Evolutionary conservation across 2,888 invertebrate species (phyloP), one percentile per base, ranked within the genome.

Genomic region (Synanthedon tipuliformis): DNA sequence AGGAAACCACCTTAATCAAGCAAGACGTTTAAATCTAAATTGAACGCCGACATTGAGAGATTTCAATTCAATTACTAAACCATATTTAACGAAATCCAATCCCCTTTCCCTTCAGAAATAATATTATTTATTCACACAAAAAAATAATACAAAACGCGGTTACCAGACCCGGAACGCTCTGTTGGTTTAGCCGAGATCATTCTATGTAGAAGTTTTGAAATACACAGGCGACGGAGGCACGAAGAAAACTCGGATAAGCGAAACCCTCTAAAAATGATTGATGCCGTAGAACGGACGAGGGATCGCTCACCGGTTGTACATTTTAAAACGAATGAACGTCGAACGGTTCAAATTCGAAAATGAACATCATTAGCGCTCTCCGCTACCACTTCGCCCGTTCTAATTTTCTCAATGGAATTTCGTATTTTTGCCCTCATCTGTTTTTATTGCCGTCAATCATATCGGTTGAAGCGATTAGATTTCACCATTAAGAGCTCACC

Each of bases 221-320:
- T 73, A 70, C 76, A 78, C 75, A 34, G 34, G 10, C 34, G 45
- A 45, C 45, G 45, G 45, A 45, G 45, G 45, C 45, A 45, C 13
- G 45, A 45, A 81, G 82, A 79, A 84, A 86, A 85, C 82, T 83
- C 78, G 84, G 85, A 84, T 84, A 84, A 84, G 78, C 80, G 87
- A 88, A 88, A 80, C 88, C 87, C 87, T 85, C 88, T 81, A 86
- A 86, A 84, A 84, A 88, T 88, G 88, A 88, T 88, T 88, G 88
- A 88, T 88, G 88, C 84, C 76, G 62, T 67, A 60, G 64, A 66
- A 66, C 69, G 64, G 62, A 73, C 75, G 80, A 76, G 53, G 55
- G 69, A 74, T 69, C 67, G 70, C 66, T 71, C 66, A 69, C 62
- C 61, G 62, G 63, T 61, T 64, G 63, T 73, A 67, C 64, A 65